A percentile compares a stretch with the other conserved stretches of the same genome.
Conservation (phyloP, 2,797 vertebrate genomes). For the Pristis pectinata region DNA sequence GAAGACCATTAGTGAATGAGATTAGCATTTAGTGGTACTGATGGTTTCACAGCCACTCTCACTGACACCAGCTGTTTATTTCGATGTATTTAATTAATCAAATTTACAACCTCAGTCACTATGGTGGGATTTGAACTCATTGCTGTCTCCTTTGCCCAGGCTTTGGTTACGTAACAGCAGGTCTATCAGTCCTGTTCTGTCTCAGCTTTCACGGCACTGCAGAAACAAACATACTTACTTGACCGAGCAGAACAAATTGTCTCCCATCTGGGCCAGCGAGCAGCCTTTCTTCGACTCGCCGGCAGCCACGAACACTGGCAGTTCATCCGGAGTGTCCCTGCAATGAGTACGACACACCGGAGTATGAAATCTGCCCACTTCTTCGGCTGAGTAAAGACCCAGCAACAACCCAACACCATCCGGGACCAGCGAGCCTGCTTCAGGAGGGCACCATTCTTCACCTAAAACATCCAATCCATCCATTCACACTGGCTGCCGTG, state of each 20-base stretch:
- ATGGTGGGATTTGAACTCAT: too few relatives aligned
- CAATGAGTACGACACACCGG: background rate
- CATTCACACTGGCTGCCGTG: background rate
- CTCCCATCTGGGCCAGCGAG: constrained; percentile 74
- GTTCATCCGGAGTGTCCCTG: constrained; percentile 81
- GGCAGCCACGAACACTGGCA: constrained; percentile 80
- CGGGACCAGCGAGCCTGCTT: background rate
- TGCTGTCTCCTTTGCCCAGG: too few relatives aligned
- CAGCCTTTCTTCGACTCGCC: constrained; percentile 84
- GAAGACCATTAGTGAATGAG: too few relatives aligned
- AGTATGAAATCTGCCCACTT: background rate
- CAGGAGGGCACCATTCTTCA: background rate
- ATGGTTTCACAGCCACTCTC: too few relatives aligned
- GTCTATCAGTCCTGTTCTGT: too few relatives aligned
- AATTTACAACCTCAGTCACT: too few relatives aligned
- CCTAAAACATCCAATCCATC: background rate
- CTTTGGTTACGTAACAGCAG: too few relatives aligned
- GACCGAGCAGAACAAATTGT: constrained; percentile 87
- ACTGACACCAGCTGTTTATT: too few relatives aligned
- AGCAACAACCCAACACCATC: background rate
- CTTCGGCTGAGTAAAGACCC: background rate
- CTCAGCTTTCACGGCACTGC: constrained; percentile 36
- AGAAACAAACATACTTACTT: constrained; percentile 65
- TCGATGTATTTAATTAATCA: too few relatives aligned
- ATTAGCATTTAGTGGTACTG: too few relatives aligned